Evolutionary conservation across 2,888 invertebrate species (phyloP).

Genomic region (Drosophila paucipuncta): DNA sequence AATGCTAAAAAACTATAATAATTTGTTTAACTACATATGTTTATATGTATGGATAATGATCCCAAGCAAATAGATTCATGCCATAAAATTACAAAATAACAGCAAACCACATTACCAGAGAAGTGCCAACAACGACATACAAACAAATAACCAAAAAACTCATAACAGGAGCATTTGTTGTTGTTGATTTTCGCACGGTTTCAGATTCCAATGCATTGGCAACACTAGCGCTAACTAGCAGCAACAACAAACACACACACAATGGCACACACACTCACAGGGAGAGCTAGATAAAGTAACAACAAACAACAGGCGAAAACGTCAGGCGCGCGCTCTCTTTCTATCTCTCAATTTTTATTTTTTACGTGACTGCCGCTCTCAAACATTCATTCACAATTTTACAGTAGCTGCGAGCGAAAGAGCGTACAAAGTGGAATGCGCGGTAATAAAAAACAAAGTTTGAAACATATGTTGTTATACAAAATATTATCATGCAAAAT

Average conservation of each 20-base stretch:
- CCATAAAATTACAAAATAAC: conserved; percentile 44
- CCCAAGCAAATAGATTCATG: conserved; percentile 24
- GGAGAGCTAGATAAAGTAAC: conserved; percentile 40
- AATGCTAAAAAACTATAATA: background rate
- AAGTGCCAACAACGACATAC: conserved; percentile 8
- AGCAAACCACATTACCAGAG: background rate
- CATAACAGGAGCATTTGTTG: conserved; percentile 31
- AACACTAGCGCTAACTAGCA: conserved; percentile 63
- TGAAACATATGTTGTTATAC: conserved; percentile 44
- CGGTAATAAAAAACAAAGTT: conserved; percentile 23
- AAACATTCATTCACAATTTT: conserved; percentile 61
- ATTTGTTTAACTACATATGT: background rate
- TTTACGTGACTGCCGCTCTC: conserved; percentile 32
- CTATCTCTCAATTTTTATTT: conserved; percentile 27
- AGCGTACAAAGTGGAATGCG: conserved; percentile 40
- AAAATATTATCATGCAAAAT: background rate
- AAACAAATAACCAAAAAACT: conserved; percentile 33
- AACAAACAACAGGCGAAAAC: conserved; percentile 60
- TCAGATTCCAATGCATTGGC: conserved; percentile 75
- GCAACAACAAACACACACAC: conserved; percentile 46
- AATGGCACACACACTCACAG: conserved; percentile 8
- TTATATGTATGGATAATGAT: background rate
- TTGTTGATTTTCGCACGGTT: conserved; percentile 68
- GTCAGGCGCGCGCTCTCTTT: conserved; percentile 36
- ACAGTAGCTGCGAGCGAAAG: conserved; percentile 35